Evolutionary conservation across 1,140 invertebrate species (phyloP).

Genomic region (Adoxophyes honmai): DNA sequence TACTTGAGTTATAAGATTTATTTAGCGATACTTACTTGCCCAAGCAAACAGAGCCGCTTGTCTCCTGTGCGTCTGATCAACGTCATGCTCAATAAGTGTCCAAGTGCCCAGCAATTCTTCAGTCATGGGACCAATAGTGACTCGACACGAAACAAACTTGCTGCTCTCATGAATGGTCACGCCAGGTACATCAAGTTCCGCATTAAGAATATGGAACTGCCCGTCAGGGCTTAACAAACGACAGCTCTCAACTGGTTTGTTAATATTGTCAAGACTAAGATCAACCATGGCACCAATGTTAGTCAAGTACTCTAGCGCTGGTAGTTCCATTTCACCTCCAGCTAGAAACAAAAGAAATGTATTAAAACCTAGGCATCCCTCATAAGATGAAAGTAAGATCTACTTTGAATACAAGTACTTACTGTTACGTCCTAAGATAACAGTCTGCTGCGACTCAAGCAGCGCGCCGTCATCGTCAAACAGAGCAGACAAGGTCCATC

Average conservation of each 20-base stretch:
- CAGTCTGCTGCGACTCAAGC: conserved; percentile 2
- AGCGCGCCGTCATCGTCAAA: background rate
- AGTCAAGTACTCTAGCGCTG: conserved; percentile 4
- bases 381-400: too few relatives aligned
- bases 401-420: too few relatives aligned
- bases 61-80: background rate
- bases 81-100: background rate
- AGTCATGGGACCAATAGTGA: conserved; percentile 9
- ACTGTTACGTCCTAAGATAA: conserved; percentile 1
- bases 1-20: background rate
- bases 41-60: conserved; percentile 6
- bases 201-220: background rate
- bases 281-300: background rate
- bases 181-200: background rate
- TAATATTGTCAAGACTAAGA: background rate
- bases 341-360: background rate
- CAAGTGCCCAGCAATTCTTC: background rate
- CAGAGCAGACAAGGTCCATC: background rate
- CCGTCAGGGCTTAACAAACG: background rate
- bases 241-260: background rate
- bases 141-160: background rate
- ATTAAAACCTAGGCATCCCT: too few relatives aligned
- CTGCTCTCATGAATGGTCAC: background rate
- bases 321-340: background rate
- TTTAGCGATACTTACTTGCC: conserved; percentile 3